Evolutionary conservation across 2,113 vertebrate species (phyloP), one percentile per base, ranked within the genome.

Genomic region (Rhea americana): DNA sequence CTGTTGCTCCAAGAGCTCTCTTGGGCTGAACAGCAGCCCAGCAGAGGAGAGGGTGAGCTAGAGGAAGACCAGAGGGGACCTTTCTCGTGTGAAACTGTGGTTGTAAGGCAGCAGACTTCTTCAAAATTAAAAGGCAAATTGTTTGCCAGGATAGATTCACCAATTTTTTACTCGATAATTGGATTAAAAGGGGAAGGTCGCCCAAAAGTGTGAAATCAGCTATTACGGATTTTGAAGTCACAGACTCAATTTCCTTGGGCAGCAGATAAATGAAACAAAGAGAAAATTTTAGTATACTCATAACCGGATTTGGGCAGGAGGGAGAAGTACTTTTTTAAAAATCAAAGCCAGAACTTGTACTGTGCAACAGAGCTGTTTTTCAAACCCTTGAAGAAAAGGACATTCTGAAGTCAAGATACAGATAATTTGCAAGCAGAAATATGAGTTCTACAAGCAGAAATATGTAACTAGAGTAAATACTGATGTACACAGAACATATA

Each of bases 241-340:
- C 5, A 39, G 18, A 78, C 5, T 25, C 8, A 32, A 59, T 66
- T 77, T 39, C 12, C 72, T 78, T 63, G 65, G 50, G 30, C 18
- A 88, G 32, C 13, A 45, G 56, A 5, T 55, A 50, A 80, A 77
- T 19, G 3, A 67, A 79, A n/a, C 32, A 58, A 58, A 68, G 4
- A 15, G 16, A 71, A 43, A 79, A 20, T 82, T 87, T 82, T 43
- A 43, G 78, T 58, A 82, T 37, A 4, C 21, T 81, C 5, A 48
- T 55, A 83, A 26, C 3, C 71, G 7, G 14, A 58, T 73, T 65
- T 65, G 35, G n/a, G 13, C 24, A 9, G 24, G 28, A 88, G 8
- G 15, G 0, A 12, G 11, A 4, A 25, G 13, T 0, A 1, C 4
- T 16, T 22, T 53, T 32, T 62, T 70, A 71, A 26, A 8, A 70